These are phyloP conservation scores for Mechanitis messenoides DNA, from an alignment of 2,888 invertebrate species.

Conservation along the genomic window DNA sequence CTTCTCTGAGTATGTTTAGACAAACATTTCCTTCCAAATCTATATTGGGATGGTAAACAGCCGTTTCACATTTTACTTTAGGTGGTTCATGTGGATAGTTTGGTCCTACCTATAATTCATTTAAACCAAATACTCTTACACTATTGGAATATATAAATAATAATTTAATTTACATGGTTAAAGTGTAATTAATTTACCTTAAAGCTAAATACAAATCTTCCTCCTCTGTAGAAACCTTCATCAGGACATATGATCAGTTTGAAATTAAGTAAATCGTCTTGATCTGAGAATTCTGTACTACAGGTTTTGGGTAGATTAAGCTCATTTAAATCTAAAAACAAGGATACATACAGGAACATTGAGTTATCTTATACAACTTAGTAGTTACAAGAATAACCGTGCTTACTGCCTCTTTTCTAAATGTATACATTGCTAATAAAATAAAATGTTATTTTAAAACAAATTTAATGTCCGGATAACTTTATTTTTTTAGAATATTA, in stretches of 20 bases:
- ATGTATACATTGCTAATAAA: too few species aligned
- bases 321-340: conserved; percentile 93
- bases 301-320: conserved; percentile 98
- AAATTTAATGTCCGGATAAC: background rate
- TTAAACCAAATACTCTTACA: background rate
- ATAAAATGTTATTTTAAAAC: background rate
- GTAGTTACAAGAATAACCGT: too few species aligned
- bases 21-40: conserved; percentile 98
- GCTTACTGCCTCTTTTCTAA: too few species aligned
- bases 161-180: background rate
- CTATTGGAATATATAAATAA: background rate
- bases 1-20: conserved; percentile 96
- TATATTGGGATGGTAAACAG: conserved; percentile 98
- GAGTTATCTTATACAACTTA: too few species aligned
- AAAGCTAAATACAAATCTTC: conserved; percentile 97
- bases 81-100: conserved; percentile 99
- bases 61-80: conserved; percentile 98
- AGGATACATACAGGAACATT: background rate
- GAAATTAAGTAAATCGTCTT: conserved; percentile 96
- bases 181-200: conserved; percentile 71
- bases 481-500: conserved; percentile 9
- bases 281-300: conserved; percentile 96
- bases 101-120: conserved; percentile 83
- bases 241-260: conserved; percentile 97
- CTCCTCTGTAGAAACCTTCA: conserved; percentile 97